Percentiles rank a stretch among this genome's conserved stretches.
phyloP scores from a whole-genome alignment of 2,888 invertebrate genomes.

The Chaetoderma sp. region DNA sequence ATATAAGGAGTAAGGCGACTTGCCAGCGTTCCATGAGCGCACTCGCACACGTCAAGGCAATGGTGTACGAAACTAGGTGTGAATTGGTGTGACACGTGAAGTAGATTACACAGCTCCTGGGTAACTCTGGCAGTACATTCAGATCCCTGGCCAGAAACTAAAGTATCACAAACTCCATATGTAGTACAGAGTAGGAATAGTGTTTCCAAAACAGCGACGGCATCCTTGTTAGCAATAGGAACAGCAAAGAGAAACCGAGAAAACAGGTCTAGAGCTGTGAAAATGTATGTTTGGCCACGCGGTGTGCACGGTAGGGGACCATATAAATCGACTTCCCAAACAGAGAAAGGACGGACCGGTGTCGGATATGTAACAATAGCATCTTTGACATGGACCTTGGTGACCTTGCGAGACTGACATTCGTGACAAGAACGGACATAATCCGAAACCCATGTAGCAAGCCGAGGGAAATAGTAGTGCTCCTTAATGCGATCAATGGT shows the following conservation, averaged over 20 bases:
- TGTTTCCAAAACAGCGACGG: background rate
- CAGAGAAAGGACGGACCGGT: background rate
- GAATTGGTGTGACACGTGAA: no score
- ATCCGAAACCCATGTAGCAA: background rate
- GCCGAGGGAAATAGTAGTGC: conserved; percentile 4
- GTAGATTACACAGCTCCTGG: no score
- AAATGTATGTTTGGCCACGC: background rate
- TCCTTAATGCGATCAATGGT: conserved; percentile 12
- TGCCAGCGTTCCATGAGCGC: background rate
- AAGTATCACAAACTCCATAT: background rate
- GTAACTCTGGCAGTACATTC: conserved; percentile 6
- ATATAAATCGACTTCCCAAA: background rate
- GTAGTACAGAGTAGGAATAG: conserved; percentile 1
- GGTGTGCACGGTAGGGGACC: background rate
- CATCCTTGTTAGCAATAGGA: background rate
- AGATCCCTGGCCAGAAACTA: conserved; percentile 3
- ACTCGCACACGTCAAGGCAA: background rate
- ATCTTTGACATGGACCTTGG: no score
- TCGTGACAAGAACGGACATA: conserved; percentile 14
- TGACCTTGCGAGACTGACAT: no score
- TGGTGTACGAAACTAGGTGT: conserved; percentile 4
- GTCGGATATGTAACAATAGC: background rate
- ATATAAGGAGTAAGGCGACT: background rate
- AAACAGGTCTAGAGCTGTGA: background rate
- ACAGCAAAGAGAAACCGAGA: background rate